Evolutionary conservation across 64 coral and sea anemone species (phyloP).

Genomic region (Montipora cactus): DNA sequence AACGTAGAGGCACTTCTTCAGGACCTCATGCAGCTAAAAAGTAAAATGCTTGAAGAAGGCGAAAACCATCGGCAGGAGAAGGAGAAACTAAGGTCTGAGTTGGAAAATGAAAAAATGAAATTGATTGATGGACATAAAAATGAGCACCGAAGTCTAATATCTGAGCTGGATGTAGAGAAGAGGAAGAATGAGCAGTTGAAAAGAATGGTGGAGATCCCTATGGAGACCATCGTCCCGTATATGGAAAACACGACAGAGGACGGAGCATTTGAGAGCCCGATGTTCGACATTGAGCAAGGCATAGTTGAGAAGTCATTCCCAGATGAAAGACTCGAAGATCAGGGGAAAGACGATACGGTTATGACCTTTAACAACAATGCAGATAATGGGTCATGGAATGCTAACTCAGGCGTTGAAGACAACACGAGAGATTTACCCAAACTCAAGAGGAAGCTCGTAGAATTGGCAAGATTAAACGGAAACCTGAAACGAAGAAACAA

Average conservation of each 20-base stretch:
- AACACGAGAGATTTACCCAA: background rate
- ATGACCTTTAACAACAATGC: background rate
- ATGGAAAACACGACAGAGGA: conserved; percentile 30
- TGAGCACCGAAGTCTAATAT: background rate
- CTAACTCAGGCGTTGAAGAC: background rate
- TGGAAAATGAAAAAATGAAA: conserved; percentile 46
- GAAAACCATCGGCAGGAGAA: conserved; percentile 43
- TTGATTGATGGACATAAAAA: background rate
- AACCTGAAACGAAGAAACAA: conserved; percentile 51
- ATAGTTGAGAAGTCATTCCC: background rate
- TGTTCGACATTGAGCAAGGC: background rate
- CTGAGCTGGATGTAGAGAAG: conserved; percentile 13
- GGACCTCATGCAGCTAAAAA: conserved; percentile 69
- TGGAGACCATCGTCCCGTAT: background rate
- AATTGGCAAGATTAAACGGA: conserved; percentile 14
- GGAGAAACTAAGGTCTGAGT: conserved; percentile 9
- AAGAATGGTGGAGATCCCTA: conserved; percentile 37
- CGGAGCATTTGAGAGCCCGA: background rate
- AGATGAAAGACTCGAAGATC: background rate
- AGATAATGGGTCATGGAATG: background rate
- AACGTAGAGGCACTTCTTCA: conserved; percentile 65
- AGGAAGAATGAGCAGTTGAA: conserved; percentile 11
- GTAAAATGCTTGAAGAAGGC: conserved; percentile 61
- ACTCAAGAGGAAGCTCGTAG: conserved; percentile 4
- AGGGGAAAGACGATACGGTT: conserved; percentile 16